phyloP scores from a whole-genome alignment of 1,140 invertebrate genomes.

The Drosophila albomicans region DNA sequence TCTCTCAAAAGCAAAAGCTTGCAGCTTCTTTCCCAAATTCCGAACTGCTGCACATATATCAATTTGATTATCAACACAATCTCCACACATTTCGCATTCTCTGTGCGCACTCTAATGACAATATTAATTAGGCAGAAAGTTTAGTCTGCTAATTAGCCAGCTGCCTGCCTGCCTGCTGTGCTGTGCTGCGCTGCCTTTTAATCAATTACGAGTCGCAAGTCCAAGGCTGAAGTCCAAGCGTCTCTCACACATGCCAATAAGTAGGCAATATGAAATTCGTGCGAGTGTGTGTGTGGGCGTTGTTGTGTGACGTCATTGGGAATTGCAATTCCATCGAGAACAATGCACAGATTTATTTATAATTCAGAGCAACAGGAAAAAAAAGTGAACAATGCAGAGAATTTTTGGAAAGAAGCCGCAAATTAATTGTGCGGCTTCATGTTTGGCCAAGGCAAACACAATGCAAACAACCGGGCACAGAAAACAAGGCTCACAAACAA shows the following conservation, averaged over 20 bases:
- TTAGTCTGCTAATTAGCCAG: constrained; percentile 73
- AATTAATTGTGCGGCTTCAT: constrained; percentile 70
- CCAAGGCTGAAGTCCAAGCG: not conserved
- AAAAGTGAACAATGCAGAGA: constrained; percentile 19
- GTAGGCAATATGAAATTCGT: constrained; percentile 40
- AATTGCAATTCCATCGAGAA: constrained; percentile 64
- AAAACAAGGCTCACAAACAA: constrained; percentile 28
- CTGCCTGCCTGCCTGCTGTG: constrained; percentile 10
- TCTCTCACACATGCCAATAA: constrained; percentile 31
- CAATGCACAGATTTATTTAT: constrained; percentile 77
- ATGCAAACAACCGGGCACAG: constrained; percentile 17
- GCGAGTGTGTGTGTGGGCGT: constrained; percentile 13
- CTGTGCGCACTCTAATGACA: constrained; percentile 69
- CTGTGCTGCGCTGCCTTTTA: constrained; percentile 44
- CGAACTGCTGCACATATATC: constrained; percentile 13
- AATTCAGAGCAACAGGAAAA: constrained; percentile 51
- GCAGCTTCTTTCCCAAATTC: not conserved
- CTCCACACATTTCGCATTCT: not conserved
- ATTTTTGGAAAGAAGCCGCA: constrained; percentile 55
- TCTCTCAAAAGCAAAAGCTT: constrained; percentile 5
- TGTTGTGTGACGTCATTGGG: constrained; percentile 62
- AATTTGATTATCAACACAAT: constrained; percentile 15
- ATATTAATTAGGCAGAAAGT: constrained; percentile 81
- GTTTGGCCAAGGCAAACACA: constrained; percentile 47
- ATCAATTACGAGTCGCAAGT: constrained; percentile 58